Evolutionary conservation across 2,888 invertebrate species (phyloP).

Genomic region (Aphodius granarius): DNA sequence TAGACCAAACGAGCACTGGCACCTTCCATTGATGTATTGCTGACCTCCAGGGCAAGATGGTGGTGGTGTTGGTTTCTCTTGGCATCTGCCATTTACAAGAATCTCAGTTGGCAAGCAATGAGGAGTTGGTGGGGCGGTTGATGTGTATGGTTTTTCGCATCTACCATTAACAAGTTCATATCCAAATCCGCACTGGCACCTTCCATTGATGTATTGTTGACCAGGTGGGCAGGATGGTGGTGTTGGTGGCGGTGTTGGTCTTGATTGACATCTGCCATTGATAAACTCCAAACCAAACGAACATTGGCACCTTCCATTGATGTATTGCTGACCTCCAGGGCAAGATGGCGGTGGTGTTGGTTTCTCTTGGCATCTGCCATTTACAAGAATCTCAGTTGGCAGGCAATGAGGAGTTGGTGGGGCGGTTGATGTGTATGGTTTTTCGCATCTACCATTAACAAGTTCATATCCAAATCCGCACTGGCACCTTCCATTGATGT

Average conservation of each 20-base stretch:
- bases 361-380: conserved; percentile 21
- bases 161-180: conserved; percentile 15
- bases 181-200: conserved; percentile 10
- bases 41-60: background rate
- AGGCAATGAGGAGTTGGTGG: conserved; percentile 1
- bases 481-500: conserved; percentile 15
- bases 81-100: conserved; percentile 9
- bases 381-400: conserved; percentile 4
- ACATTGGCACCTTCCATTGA: conserved; percentile 28
- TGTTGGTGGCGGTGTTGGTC: conserved; percentile 11
- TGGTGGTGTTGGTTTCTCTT: background rate
- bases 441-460: conserved; percentile 27
- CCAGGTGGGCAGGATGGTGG: background rate
- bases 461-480: conserved; percentile 19
- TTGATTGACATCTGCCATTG: conserved; percentile 18
- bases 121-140: conserved; percentile 9
- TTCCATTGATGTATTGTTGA: conserved; percentile 18
- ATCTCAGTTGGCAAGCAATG: background rate
- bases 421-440: background rate
- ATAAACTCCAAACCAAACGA: background rate
- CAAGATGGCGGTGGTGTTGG: conserved; percentile 11
- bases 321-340: conserved; percentile 9
- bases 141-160: conserved; percentile 13
- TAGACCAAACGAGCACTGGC: background rate
- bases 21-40: conserved; percentile 19